Evolutionary conservation across 2,113 vertebrate species (phyloP).

Genomic region (Chaetodon trifascialis): DNA sequence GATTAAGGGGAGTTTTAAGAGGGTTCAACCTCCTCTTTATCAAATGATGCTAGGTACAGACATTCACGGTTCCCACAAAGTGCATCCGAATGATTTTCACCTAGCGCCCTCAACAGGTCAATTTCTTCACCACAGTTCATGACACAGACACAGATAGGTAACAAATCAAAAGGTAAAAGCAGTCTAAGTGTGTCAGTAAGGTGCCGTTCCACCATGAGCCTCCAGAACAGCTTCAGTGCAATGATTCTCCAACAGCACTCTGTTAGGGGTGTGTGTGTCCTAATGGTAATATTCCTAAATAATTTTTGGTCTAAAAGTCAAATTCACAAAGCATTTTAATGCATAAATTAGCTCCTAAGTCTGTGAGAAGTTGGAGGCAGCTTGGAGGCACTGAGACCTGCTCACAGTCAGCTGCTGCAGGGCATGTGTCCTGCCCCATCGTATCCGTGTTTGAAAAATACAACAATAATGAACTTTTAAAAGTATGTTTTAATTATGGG

Average conservation of each 20-base stretch:
- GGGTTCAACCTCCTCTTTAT: background rate
- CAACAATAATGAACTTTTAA: no score
- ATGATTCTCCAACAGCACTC: background rate
- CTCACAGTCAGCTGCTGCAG: no score
- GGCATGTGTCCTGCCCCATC: no score
- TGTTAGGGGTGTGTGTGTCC: background rate
- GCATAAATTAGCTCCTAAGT: no score
- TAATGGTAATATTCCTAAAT: no score
- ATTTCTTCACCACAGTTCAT: background rate
- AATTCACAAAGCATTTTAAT: no score
- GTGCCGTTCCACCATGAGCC: no score
- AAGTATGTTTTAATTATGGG: no score
- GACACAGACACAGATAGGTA: background rate
- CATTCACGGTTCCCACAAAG: background rate
- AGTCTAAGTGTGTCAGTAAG: background rate
- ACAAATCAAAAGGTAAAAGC: background rate
- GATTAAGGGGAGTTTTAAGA: background rate
- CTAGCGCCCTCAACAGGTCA: background rate
- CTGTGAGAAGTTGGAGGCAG: no score
- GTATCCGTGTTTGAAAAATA: no score
- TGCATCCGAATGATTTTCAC: background rate
- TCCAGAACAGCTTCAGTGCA: background rate
- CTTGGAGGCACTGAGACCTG: no score
- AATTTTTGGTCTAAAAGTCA: no score
- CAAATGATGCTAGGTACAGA: background rate